A percentile compares a stretch with the other conserved stretches of the same genome.
Evolutionary conservation across 2,797 vertebrate species (phyloP).

Genomic region (Pristis pectinata): DNA sequence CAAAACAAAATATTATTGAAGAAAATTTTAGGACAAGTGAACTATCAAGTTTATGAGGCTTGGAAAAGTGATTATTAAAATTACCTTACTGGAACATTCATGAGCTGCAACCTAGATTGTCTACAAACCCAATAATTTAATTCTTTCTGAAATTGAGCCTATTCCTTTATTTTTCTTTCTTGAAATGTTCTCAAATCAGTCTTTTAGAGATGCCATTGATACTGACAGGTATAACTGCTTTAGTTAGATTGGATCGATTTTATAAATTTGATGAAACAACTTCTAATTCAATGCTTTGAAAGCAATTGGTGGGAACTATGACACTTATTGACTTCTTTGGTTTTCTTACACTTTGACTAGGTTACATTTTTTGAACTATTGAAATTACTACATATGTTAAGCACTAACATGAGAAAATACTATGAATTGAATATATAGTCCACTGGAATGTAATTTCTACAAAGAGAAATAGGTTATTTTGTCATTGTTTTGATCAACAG

Average conservation of each 20-base stretch:
- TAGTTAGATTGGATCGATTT: background rate
- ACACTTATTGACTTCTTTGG: background rate
- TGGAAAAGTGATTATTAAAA: background rate
- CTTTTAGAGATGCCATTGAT: too few relatives aligned
- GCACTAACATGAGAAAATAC: background rate
- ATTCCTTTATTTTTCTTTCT: background rate
- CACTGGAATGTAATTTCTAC: background rate
- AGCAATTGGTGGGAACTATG: background rate
- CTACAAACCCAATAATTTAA: background rate
- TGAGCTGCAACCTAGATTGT: background rate
- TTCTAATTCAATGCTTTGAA: background rate
- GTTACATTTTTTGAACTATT: background rate
- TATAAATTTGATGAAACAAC: background rate
- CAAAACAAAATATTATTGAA: background rate
- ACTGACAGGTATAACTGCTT: too few relatives aligned
- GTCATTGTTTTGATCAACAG: background rate
- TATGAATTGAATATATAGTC: background rate
- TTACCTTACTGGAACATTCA: background rate
- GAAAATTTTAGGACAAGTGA: background rate
- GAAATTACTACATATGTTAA: background rate
- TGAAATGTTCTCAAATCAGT: background rate
- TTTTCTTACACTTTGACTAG: background rate
- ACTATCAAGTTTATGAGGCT: background rate
- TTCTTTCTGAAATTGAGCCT: background rate
- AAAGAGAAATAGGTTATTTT: background rate